Percentiles rank a stretch among this genome's conserved stretches.
Conservation (phyloP, 2,888 invertebrate genomes). For the Cheilosia impressa region DNA sequence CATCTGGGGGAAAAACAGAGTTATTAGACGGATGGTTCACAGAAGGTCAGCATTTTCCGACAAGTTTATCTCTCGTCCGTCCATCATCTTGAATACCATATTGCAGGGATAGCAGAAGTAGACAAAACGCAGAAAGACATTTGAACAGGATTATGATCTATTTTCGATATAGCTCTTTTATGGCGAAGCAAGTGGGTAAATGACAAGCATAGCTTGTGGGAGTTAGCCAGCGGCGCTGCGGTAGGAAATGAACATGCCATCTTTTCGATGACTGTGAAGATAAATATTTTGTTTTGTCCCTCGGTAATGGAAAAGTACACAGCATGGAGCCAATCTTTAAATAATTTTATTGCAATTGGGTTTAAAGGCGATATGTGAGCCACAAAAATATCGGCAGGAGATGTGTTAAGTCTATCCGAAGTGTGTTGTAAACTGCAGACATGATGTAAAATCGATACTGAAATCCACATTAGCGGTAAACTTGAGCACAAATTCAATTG, state of each 20-base stretch:
- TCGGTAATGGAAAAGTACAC: not conserved
- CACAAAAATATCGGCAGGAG: slow-evolving; percentile 21
- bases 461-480: not conserved
- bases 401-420: slow-evolving; percentile 33
- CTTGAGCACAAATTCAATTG: not conserved
- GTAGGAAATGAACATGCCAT: slow-evolving; percentile 18
- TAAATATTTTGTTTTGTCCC: not conserved
- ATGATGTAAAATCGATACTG: slow-evolving; percentile 26
- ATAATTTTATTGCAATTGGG: slow-evolving; percentile 25
- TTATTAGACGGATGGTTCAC: slow-evolving; percentile 19
- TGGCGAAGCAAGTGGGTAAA: slow-evolving; percentile 5
- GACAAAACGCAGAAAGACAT: slow-evolving; percentile 33
- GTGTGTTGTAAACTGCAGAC: slow-evolving; percentile 47
- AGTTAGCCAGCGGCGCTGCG: not conserved
- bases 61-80: slow-evolving; percentile 33
- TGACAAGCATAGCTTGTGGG: slow-evolving; percentile 16
- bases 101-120: slow-evolving; percentile 37
- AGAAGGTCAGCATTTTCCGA: slow-evolving; percentile 49
- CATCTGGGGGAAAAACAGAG: slow-evolving; percentile 27
- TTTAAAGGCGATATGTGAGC: slow-evolving; percentile 11
- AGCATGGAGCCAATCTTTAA: not conserved
- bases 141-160: slow-evolving; percentile 44
- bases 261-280: slow-evolving; percentile 6
- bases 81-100: slow-evolving; percentile 32
- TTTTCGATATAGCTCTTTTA: slow-evolving; percentile 27